phyloP scores from a whole-genome alignment of 23 tunicate species.

The Styela plicata region DNA sequence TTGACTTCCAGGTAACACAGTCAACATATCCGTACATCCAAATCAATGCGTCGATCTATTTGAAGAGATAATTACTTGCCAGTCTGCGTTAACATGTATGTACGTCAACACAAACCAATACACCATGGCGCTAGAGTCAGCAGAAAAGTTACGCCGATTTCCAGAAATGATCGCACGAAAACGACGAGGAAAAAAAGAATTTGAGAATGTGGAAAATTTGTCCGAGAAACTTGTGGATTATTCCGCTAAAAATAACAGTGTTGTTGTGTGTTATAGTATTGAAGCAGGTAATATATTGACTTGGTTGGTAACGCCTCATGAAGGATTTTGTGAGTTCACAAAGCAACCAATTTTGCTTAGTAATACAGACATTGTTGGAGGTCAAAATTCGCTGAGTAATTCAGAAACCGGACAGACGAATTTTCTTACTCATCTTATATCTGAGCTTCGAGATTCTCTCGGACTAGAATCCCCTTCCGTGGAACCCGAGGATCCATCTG shows the following conservation, averaged over 20 bases:
- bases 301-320: conserved; percentile 50
- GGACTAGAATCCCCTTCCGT: conserved; percentile 35
- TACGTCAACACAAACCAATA: conserved; percentile 2
- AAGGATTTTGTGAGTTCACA: conserved; percentile 22
- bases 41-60: conserved; percentile 5
- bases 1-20: background rate
- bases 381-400: background rate
- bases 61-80: conserved; percentile 34
- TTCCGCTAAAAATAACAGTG: conserved; percentile 8
- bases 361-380: background rate
- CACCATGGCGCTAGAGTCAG: conserved; percentile 35
- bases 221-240: conserved; percentile 35
- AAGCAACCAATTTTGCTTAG: background rate
- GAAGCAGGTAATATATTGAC: conserved; percentile 31
- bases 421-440: conserved; percentile 27
- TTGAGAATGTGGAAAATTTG: background rate
- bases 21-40: background rate
- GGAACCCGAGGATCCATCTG: background rate
- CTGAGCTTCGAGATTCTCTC: conserved; percentile 32
- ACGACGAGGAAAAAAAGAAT: background rate
- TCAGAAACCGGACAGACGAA: background rate
- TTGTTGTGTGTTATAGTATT: conserved; percentile 31
- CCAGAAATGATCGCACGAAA: conserved; percentile 18
- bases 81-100: conserved; percentile 28
- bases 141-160: conserved; percentile 43